Conservation (phyloP, 1,140 invertebrate species). For the Drosophila lacertosa region DNA sequence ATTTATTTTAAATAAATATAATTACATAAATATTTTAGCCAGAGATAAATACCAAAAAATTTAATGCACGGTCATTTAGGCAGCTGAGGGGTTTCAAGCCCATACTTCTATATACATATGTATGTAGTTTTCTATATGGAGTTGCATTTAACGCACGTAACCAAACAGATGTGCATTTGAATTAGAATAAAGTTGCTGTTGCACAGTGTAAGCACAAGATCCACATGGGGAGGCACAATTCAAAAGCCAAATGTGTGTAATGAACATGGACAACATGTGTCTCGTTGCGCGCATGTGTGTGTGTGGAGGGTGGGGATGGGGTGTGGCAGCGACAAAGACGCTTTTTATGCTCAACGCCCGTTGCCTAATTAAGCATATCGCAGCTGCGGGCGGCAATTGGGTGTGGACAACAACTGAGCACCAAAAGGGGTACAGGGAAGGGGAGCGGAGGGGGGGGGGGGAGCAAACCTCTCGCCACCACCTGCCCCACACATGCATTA, state of each 20-base stretch:
- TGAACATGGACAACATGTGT: constrained; percentile 74
- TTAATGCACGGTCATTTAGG: too few relatives aligned
- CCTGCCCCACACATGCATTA: background rate
- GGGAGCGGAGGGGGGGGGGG: background rate
- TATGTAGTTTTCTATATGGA: too few relatives aligned
- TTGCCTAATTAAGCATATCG: constrained; percentile 78
- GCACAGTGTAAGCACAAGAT: constrained; percentile 59
- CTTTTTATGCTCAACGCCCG: constrained; percentile 74
- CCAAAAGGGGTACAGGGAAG: too few relatives aligned
- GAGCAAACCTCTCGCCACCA: background rate
- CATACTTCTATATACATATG: too few relatives aligned
- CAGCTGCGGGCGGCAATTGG: constrained; percentile 42
- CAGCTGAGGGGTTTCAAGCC: too few relatives aligned
- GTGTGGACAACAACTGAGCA: constrained; percentile 2
- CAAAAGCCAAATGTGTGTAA: constrained; percentile 63
- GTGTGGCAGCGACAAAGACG: constrained; percentile 76
- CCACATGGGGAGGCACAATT: constrained; percentile 50
- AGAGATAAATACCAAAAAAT: too few relatives aligned
- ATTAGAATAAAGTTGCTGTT: constrained; percentile 13
- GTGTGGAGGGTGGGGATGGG: constrained; percentile 39
- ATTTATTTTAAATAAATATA: too few relatives aligned
- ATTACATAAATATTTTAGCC: too few relatives aligned
- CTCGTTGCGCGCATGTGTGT: constrained; percentile 12
- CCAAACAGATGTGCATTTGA: too few relatives aligned
- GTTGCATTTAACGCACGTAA: too few relatives aligned